These are phyloP conservation scores for Phyllotis vaccarum DNA, from an alignment of 2,797 vertebrate genomes.

Conservation along the genomic window DNA sequence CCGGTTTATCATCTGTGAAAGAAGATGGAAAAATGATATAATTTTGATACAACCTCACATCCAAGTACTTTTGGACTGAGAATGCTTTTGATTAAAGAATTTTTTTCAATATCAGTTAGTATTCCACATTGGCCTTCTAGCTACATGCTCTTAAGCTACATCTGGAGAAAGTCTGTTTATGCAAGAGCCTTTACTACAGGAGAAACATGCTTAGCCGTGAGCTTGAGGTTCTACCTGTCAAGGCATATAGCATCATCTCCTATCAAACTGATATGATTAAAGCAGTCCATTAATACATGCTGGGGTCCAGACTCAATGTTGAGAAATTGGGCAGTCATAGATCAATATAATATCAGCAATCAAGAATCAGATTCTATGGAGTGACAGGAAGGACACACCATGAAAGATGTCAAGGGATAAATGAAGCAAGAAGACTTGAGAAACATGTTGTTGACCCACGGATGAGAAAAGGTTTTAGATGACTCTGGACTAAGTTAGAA, in stretches of 20 bases:
- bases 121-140: background rate
- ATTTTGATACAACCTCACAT: background rate
- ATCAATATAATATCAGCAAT: background rate
- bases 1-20: background rate
- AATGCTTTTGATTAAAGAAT: background rate
- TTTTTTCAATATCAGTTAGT: background rate
- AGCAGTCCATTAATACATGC: background rate
- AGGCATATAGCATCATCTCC: background rate
- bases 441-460: background rate
- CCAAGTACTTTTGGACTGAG: background rate
- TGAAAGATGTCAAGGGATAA: background rate
- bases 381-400: background rate
- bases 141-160: too few relatives aligned
- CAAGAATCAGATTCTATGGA: background rate
- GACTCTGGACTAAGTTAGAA: background rate
- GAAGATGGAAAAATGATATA: background rate
- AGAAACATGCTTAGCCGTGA: background rate
- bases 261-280: background rate
- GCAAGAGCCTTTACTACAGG: background rate
- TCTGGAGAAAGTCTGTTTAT: background rate
- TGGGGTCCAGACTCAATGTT: background rate
- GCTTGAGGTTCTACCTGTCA: background rate
- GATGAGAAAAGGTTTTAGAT: background rate
- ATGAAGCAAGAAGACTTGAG: background rate
- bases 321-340: background rate